Conservation (phyloP, 2,888 invertebrate genomes). For the Neelides folsomi region DNA sequence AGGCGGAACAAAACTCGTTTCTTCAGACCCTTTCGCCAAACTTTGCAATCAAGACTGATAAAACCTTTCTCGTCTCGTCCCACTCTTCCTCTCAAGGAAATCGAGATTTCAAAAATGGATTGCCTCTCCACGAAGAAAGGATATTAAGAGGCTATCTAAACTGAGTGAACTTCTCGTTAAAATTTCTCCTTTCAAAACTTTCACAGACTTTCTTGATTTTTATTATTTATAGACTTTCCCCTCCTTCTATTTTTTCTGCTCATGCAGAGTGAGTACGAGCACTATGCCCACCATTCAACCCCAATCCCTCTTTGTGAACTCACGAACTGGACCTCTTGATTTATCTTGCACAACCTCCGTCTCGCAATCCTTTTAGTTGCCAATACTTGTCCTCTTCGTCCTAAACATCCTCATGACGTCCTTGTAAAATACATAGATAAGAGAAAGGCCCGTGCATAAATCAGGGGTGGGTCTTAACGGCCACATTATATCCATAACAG, state of each 20-base stretch:
- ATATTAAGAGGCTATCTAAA: slow-evolving; percentile 6
- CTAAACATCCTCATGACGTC: too few species aligned
- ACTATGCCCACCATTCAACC: too few species aligned
- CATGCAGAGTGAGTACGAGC: too few species aligned
- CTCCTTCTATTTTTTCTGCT: too few species aligned
- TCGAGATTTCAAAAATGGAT: slow-evolving; percentile 3
- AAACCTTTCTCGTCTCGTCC: slow-evolving; percentile 13
- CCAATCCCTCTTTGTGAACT: too few species aligned
- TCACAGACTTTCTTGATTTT: slow-evolving; percentile 5
- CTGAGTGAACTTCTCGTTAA: slow-evolving; percentile 6
- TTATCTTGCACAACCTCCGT: not conserved
- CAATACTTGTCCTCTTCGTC: too few species aligned
- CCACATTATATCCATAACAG: too few species aligned
- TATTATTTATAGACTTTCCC: slow-evolving; percentile 8
- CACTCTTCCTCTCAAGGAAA: slow-evolving; percentile 3
- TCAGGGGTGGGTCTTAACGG: too few species aligned
- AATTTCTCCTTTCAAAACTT: slow-evolving; percentile 5
- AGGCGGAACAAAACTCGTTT: slow-evolving; percentile 22
- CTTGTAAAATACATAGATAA: too few species aligned
- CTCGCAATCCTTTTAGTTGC: too few species aligned
- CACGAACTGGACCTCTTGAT: not conserved
- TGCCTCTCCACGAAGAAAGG: not conserved
- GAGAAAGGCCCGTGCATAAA: too few species aligned
- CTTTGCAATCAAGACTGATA: slow-evolving; percentile 26
- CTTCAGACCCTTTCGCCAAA: slow-evolving; percentile 13